Percentiles rank a stretch among this genome's conserved stretches.
Conservation (phyloP, 2,113 vertebrate genomes). For the Muscicapa adusta region DNA sequence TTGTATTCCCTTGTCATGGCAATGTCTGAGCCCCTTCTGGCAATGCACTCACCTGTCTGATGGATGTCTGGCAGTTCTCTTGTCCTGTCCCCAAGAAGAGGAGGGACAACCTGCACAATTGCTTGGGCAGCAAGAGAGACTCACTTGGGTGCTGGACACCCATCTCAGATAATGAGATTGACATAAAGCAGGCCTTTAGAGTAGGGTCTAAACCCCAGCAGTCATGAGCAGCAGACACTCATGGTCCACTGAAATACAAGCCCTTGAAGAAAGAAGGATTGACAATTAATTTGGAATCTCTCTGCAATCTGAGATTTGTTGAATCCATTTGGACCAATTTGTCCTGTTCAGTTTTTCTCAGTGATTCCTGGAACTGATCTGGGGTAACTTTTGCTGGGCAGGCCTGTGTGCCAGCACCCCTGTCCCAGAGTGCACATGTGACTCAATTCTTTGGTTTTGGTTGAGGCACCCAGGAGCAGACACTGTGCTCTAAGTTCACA, state of each 20-base stretch:
- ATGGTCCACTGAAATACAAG: background rate
- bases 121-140: background rate
- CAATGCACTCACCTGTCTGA: background rate
- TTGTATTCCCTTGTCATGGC: background rate
- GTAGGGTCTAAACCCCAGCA: background rate
- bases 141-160: rapidly evolving
- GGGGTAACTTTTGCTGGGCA: background rate
- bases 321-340: background rate
- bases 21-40: background rate
- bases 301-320: background rate
- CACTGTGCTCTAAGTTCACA: background rate
- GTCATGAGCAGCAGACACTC: background rate
- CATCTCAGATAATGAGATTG: background rate
- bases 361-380: background rate
- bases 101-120: background rate
- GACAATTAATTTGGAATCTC: background rate
- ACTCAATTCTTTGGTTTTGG: background rate
- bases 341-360: background rate
- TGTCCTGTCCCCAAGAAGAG: background rate
- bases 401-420: background rate
- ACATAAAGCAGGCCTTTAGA: background rate
- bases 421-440: background rate
- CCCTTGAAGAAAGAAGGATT: background rate
- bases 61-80: background rate
- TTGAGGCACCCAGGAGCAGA: background rate